phyloP scores from a whole-genome alignment of 2,888 invertebrate species.

The Tricholauxania praeusta region DNA sequence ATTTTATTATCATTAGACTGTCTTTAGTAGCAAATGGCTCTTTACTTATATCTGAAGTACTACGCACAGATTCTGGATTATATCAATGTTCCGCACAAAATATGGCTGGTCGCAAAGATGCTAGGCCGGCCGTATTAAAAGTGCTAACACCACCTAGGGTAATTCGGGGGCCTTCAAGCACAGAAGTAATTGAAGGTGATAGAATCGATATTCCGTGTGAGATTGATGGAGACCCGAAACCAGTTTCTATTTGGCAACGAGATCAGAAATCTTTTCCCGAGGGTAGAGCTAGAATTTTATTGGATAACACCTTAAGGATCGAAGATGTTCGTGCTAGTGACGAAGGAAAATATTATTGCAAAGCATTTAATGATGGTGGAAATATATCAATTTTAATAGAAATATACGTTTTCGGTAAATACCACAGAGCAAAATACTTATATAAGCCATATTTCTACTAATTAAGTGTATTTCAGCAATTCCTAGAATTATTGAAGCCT shows the following conservation, averaged over 20 bases:
- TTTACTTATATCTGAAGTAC: constrained; percentile 54
- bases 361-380: constrained; percentile 55
- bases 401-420: constrained; percentile 52
- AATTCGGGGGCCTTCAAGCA: constrained; percentile 53
- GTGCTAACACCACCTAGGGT: constrained; percentile 54
- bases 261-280: constrained; percentile 52
- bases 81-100: constrained; percentile 57
- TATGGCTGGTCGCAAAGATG: constrained; percentile 54
- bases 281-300: constrained; percentile 52
- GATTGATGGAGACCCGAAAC: constrained; percentile 51
- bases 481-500: constrained; percentile 54
- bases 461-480: constrained; percentile 44
- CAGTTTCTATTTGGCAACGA: constrained; percentile 52
- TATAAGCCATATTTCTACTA: background rate
- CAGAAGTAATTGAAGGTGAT: constrained; percentile 55
- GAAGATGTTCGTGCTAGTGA: constrained; percentile 54
- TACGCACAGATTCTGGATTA: constrained; percentile 52
- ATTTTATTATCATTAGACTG: constrained; percentile 41
- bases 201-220: constrained; percentile 55
- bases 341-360: constrained; percentile 53
- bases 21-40: constrained; percentile 55
- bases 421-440: too few relatives aligned
- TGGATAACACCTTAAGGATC: constrained; percentile 54
- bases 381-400: constrained; percentile 52
- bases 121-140: constrained; percentile 51